A percentile compares a stretch with the other conserved stretches of the same genome.
Evolutionary conservation across 2,113 vertebrate species (phyloP).

Genomic region (Entelurus aequoreus): DNA sequence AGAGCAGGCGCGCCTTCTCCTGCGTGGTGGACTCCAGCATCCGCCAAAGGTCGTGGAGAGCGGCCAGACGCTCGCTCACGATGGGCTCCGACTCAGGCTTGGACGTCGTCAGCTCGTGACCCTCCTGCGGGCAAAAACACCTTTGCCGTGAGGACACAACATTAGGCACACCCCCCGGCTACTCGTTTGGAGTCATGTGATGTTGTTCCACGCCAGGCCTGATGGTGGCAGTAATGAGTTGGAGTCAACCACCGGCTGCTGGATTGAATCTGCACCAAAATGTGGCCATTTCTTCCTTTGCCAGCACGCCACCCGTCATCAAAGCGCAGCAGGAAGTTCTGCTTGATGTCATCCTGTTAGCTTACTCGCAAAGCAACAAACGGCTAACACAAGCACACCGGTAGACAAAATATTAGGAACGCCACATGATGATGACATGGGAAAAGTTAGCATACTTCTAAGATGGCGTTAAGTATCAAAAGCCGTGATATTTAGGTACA

Average conservation of each 20-base stretch:
- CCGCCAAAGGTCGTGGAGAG: conserved; percentile 80
- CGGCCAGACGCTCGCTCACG: conserved; percentile 71
- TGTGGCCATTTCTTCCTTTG: neutral
- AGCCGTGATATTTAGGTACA: no score
- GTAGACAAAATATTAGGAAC: no score
- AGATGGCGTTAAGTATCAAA: no score
- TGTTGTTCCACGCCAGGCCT: no score
- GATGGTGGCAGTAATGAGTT: no score
- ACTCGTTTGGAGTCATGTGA: no score
- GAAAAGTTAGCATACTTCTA: no score
- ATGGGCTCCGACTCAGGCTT: conserved; percentile 76
- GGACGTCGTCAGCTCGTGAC: conserved; percentile 74
- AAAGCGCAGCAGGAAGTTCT: neutral
- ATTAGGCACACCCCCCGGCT: no score
- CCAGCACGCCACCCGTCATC: neutral
- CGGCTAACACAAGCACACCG: neutral
- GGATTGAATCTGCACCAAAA: neutral
- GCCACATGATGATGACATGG: no score
- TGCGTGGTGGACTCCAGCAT: conserved; percentile 73
- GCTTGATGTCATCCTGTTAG: neutral
- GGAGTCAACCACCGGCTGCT: no score
- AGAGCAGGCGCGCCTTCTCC: conserved; percentile 80
- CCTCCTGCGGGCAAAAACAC: conserved; percentile 71
- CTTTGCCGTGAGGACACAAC: neutral
- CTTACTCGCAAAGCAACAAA: neutral